phyloP scores from a whole-genome alignment of 2,888 invertebrate species.

The Nymphalis polychloros region DNA sequence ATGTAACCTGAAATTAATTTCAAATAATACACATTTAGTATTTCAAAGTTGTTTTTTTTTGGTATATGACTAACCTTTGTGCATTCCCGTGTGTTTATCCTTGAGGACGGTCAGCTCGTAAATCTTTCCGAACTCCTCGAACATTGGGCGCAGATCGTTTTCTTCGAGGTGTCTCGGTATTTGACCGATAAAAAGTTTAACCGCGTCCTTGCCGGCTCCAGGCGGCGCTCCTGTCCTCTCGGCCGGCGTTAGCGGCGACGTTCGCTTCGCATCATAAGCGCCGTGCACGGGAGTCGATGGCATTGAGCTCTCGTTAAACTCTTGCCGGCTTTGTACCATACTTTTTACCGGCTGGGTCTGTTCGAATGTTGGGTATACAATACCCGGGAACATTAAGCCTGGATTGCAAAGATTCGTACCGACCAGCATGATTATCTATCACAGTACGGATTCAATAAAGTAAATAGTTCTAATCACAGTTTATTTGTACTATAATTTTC shows the following conservation, averaged over 20 bases:
- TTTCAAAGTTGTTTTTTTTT: too few relatives aligned
- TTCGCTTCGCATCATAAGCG: slow-evolving; percentile 49
- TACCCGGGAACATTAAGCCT: slow-evolving; percentile 53
- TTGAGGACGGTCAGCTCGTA: slow-evolving; percentile 97
- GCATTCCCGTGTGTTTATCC: slow-evolving; percentile 97
- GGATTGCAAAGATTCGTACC: slow-evolving; percentile 68
- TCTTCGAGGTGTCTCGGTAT: slow-evolving; percentile 95
- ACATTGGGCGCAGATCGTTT: slow-evolving; percentile 92
- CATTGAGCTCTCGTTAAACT: slow-evolving; percentile 62
- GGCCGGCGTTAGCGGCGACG: slow-evolving; percentile 67
- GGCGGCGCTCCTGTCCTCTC: slow-evolving; percentile 74
- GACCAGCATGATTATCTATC: slow-evolving; percentile 67
- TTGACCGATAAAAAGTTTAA: slow-evolving; percentile 96
- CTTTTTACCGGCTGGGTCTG: slow-evolving; percentile 44
- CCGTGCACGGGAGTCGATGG: slow-evolving; percentile 73
- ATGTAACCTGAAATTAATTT: too few relatives aligned
- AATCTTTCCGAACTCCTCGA: slow-evolving; percentile 95
- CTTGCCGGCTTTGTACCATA: slow-evolving; percentile 47
- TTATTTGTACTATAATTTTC: slow-evolving; percentile 67
- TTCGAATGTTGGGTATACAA: slow-evolving; percentile 54
- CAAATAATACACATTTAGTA: too few relatives aligned
- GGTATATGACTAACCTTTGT: slow-evolving; percentile 87
- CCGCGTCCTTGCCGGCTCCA: slow-evolving; percentile 79
- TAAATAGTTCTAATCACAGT: slow-evolving; percentile 44
- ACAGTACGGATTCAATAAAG: slow-evolving; percentile 44